Percentiles rank a stretch among this genome's conserved stretches.
These are phyloP conservation scores for Passer montanus DNA, from an alignment of 2,113 vertebrate genomes.

Conservation along the genomic window DNA sequence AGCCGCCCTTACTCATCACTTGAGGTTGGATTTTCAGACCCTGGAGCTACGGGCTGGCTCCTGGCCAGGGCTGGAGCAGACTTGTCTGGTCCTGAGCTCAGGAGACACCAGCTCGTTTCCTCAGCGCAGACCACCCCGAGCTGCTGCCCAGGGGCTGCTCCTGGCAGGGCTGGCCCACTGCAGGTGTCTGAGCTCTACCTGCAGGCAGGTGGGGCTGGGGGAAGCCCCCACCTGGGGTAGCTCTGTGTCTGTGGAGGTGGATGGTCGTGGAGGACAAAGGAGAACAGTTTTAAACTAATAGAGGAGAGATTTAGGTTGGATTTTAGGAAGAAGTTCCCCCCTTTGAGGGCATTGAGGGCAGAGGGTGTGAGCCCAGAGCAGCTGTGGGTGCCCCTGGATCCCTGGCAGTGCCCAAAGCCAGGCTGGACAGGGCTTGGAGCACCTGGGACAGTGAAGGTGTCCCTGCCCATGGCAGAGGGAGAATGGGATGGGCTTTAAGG, in stretches of 20 bases:
- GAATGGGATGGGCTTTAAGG: background rate
- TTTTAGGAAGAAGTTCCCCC: background rate
- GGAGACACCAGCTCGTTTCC: rapidly evolving
- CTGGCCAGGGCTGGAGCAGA: background rate
- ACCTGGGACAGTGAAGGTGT: background rate
- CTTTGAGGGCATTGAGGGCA: background rate
- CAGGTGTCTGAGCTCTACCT: background rate
- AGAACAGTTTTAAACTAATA: background rate
- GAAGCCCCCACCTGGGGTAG: rapidly evolving
- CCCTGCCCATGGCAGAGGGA: background rate
- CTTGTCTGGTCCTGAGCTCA: background rate
- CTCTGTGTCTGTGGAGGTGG: background rate
- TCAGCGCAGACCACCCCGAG: background rate
- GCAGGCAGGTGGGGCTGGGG: background rate
- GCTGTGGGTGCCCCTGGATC: background rate
- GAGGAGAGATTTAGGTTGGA: background rate
- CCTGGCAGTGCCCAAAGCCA: background rate
- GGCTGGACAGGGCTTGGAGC: rapidly evolving
- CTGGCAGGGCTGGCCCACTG: background rate
- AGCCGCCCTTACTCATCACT: conserved; percentile 1
- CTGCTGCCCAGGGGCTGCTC: background rate
- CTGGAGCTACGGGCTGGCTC: background rate
- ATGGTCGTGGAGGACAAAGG: background rate
- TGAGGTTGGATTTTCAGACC: conserved; percentile 26
- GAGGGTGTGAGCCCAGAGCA: background rate